phyloP scores from a whole-genome alignment of 2,113 vertebrate genomes.

The Phyllostomus discolor region DNA sequence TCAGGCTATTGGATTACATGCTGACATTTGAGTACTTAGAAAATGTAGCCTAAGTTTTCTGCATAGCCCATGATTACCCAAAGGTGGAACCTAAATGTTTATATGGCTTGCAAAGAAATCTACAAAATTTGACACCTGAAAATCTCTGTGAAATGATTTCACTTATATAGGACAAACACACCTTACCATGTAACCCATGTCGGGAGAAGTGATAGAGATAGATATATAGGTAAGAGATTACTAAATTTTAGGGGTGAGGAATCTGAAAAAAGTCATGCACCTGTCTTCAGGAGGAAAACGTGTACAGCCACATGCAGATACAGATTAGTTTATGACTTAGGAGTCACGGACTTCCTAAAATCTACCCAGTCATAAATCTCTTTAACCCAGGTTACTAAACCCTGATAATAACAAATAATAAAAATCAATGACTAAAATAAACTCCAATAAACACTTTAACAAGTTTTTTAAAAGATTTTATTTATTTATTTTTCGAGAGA shows the following conservation, averaged over 20 bases:
- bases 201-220: not conserved
- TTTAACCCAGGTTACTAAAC: not conserved
- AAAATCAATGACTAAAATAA: not conserved
- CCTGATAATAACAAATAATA: not conserved
- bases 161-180: not conserved
- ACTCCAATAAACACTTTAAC: not conserved
- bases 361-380: not conserved
- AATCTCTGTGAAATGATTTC: not conserved
- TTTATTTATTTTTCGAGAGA: too few relatives aligned
- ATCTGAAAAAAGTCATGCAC: not conserved
- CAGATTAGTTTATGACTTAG: not conserved
- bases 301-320: not conserved
- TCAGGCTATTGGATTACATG: not conserved
- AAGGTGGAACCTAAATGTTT: not conserved
- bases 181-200: not conserved
- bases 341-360: not conserved
- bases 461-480: not conserved
- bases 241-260: not conserved
- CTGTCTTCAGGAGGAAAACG: not conserved
- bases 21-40: not conserved
- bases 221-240: not conserved
- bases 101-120: not conserved
- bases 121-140: not conserved
- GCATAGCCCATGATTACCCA: not conserved
- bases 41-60: not conserved